These are phyloP conservation scores for Diadophis punctatus DNA, from an alignment of 2,113 vertebrate species.

Conservation along the genomic window DNA sequence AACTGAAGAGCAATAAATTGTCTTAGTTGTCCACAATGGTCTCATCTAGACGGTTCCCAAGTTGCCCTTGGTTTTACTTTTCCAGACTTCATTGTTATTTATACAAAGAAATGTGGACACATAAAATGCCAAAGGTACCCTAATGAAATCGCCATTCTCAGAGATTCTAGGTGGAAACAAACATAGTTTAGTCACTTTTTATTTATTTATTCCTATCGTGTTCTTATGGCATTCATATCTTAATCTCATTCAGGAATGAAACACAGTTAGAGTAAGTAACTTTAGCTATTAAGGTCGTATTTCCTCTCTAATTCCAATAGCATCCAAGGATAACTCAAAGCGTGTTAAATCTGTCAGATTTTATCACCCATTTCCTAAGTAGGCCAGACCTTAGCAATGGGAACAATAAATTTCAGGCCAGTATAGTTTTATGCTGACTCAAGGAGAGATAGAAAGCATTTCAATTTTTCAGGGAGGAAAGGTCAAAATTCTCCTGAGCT, in stretches of 20 bases:
- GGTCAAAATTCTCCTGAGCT: background rate
- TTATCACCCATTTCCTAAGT: background rate
- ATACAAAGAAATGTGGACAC: background rate
- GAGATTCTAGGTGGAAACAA: background rate
- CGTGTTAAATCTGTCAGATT: background rate
- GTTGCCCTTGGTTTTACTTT: background rate
- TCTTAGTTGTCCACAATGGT: background rate
- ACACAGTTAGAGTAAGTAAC: background rate
- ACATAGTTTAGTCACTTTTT: background rate
- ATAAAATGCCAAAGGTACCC: background rate
- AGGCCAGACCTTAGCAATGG: background rate
- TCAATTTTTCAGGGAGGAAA: background rate
- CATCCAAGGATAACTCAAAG: background rate
- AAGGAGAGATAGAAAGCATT: background rate
- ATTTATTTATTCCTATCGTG: background rate
- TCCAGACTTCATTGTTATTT: conserved; percentile 15
- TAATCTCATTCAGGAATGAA: background rate
- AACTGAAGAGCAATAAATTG: background rate
- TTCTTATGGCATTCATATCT: background rate
- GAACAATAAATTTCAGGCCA: background rate
- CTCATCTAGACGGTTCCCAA: background rate
- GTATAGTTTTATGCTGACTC: background rate
- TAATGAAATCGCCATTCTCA: background rate
- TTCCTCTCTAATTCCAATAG: background rate
- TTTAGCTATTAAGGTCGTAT: background rate